Evolutionary conservation across 2,113 vertebrate genomes (phyloP).

Genomic region (Passer montanus): DNA sequence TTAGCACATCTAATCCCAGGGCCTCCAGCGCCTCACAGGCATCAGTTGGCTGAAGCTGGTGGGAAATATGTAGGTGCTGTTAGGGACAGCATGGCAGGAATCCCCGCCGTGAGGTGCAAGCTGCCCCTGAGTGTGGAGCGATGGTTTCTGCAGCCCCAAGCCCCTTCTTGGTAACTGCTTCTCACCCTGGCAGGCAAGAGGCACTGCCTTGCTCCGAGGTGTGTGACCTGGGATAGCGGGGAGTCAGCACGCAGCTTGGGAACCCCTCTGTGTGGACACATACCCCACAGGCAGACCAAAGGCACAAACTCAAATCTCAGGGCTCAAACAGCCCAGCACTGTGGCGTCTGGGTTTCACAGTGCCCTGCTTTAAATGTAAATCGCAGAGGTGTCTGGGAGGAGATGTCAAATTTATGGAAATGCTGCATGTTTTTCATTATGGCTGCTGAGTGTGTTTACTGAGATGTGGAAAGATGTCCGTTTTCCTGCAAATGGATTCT

Average conservation of each 20-base stretch:
- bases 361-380: neutral
- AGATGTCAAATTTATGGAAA: neutral
- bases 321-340: neutral
- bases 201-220: fast-evolving
- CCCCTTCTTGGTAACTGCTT: fast-evolving
- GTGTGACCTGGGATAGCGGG: too few species aligned
- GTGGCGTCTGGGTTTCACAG: neutral
- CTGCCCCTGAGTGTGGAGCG: neutral
- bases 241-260: neutral
- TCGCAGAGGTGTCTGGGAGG: neutral
- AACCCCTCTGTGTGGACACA: neutral
- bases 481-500: neutral
- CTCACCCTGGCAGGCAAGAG: fast-evolving
- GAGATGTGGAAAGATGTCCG: neutral
- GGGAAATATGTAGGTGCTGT: neutral
- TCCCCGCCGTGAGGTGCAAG: fast-evolving
- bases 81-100: fast-evolving
- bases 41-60: neutral
- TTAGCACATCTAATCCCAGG: neutral
- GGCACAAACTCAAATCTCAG: neutral
- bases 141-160: neutral
- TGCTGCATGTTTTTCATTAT: neutral
- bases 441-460: neutral
- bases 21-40: neutral
- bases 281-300: fast-evolving